Conservation (phyloP, 2,888 invertebrate genomes). For the Arenicola marina region DNA sequence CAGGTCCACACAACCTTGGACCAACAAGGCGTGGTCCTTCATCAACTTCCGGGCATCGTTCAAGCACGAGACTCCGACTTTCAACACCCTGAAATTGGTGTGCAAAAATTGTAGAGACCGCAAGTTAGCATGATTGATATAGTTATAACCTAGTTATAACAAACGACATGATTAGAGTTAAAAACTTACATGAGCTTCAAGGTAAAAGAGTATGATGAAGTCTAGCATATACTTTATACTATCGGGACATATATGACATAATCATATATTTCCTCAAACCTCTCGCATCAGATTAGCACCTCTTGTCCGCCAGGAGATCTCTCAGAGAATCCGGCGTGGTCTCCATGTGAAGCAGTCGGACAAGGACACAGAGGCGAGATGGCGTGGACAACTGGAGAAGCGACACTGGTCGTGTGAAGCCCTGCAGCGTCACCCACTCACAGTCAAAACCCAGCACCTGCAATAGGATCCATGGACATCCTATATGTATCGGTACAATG, state of each 20-base stretch:
- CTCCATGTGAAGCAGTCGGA: slow-evolving; percentile 67
- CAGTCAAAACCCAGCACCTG: slow-evolving; percentile 77
- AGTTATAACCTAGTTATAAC: neutral
- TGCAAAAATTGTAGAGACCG: neutral
- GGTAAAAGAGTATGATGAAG: neutral
- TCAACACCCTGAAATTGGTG: slow-evolving; percentile 67
- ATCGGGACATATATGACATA: neutral
- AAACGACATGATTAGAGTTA: neutral
- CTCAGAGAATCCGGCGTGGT: slow-evolving; percentile 67
- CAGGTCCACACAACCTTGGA: slow-evolving; percentile 70
- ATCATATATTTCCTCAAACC: neutral
- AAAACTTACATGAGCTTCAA: too few relatives aligned
- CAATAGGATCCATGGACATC: neutral
- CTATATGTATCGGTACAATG: too few relatives aligned
- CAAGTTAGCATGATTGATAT: neutral
- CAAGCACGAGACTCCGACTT: slow-evolving; percentile 76
- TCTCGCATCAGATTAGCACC: slow-evolving; percentile 42
- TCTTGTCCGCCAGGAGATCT: slow-evolving; percentile 47
- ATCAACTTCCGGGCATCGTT: slow-evolving; percentile 74
- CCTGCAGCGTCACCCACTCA: slow-evolving; percentile 73
- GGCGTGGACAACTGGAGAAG: slow-evolving; percentile 75
- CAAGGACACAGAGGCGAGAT: slow-evolving; percentile 73
- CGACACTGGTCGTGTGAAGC: slow-evolving; percentile 69
- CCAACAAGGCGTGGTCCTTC: slow-evolving; percentile 69
- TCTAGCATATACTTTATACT: neutral